phyloP scores from a whole-genome alignment of 1,140 invertebrate species.

The Drepana arcuata region DNA sequence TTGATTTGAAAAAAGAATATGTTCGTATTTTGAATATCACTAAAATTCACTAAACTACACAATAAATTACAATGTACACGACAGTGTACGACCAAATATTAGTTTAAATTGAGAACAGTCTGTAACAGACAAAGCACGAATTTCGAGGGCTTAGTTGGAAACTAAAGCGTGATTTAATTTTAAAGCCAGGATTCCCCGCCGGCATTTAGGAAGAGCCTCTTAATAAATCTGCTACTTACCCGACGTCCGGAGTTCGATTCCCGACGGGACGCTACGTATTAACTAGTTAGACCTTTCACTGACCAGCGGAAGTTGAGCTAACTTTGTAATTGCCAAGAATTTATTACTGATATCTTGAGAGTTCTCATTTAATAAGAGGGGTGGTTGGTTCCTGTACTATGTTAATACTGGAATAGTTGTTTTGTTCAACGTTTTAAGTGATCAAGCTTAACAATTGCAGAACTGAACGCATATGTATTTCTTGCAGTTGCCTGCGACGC shows the following conservation, averaged over 20 bases:
- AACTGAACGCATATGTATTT: too few relatives aligned
- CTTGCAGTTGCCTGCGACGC: too few relatives aligned
- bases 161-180: conserved; percentile 56
- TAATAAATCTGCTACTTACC: conserved; percentile 58
- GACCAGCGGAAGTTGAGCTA: conserved; percentile 27
- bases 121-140: conserved; percentile 27
- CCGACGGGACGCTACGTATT: conserved; percentile 40
- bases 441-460: too few relatives aligned
- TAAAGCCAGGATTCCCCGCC: conserved; percentile 33
- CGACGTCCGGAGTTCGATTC: conserved; percentile 50
- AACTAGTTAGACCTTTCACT: conserved; percentile 48
- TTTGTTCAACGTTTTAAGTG: too few relatives aligned
- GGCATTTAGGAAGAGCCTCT: conserved; percentile 48
- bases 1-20: too few relatives aligned
- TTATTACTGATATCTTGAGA: conserved; percentile 21
- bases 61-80: too few relatives aligned
- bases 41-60: too few relatives aligned
- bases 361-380: too few relatives aligned
- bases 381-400: too few relatives aligned
- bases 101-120: conserved; percentile 19
- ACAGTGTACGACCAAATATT: too few relatives aligned
- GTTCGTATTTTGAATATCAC: too few relatives aligned
- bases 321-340: conserved; percentile 28
- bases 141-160: conserved; percentile 37
- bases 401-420: too few relatives aligned